Evolutionary conservation across 2,113 vertebrate species (phyloP).

Genomic region (Muscicapa adusta): DNA sequence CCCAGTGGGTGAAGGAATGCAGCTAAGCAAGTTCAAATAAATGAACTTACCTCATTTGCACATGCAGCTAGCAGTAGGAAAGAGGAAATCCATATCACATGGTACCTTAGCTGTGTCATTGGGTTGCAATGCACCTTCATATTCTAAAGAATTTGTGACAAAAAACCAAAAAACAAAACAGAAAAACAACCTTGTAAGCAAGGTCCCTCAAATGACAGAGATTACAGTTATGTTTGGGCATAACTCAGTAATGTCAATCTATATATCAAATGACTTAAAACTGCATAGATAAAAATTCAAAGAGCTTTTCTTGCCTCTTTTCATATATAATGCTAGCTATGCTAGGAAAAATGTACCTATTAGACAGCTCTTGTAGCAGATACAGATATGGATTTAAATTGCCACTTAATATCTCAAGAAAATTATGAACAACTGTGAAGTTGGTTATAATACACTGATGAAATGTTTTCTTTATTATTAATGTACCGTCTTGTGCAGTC

Average conservation of each 20-base stretch:
- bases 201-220: neutral
- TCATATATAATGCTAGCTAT: neutral
- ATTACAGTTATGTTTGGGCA: neutral
- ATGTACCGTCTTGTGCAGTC: neutral
- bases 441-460: neutral
- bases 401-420: neutral
- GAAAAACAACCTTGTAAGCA: accelerated
- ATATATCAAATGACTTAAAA: neutral
- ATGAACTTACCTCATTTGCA: neutral
- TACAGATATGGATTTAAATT: neutral
- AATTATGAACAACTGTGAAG: neutral
- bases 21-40: neutral
- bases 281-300: accelerated
- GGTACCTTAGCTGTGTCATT: neutral
- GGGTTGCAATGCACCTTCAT: neutral
- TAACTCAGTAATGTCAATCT: neutral
- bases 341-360: neutral
- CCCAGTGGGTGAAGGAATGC: neutral
- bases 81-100: neutral
- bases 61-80: neutral
- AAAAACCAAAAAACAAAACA: neutral
- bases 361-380: neutral
- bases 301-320: neutral
- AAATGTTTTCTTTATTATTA: neutral
- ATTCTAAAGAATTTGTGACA: neutral